Conservation (phyloP, 2,113 vertebrate species). For the Dascyllus trimaculatus region DNA sequence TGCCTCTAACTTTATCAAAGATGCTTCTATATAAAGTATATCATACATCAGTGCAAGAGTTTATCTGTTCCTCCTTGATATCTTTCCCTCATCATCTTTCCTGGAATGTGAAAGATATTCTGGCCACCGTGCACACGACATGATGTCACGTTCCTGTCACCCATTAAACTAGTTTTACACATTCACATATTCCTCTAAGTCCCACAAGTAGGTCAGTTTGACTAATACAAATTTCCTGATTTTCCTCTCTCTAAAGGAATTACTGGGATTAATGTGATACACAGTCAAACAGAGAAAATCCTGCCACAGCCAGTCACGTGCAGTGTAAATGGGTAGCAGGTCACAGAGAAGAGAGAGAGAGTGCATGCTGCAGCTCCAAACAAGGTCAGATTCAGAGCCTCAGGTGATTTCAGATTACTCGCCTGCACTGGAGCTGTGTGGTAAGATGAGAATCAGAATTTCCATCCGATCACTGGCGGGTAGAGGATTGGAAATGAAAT, state of each 20-base stretch:
- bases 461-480: constrained; percentile 33
- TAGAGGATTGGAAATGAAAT: constrained; percentile 59
- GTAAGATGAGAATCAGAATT: constrained; percentile 41
- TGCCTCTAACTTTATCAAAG: background rate
- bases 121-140: constrained; percentile 27
- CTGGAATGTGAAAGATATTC: constrained; percentile 40
- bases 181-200: constrained; percentile 36
- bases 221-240: constrained; percentile 62
- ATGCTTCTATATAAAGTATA: constrained; percentile 15
- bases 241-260: constrained; percentile 68
- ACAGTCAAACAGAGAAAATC: constrained; percentile 64
- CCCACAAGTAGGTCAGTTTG: constrained; percentile 68
- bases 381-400: constrained; percentile 57
- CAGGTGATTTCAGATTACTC: constrained; percentile 70
- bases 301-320: constrained; percentile 60
- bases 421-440: constrained; percentile 37
- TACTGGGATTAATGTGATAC: constrained; percentile 72
- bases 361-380: constrained; percentile 29
- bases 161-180: constrained; percentile 51
- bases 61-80: constrained; percentile 5
- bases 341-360: constrained; percentile 30
- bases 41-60: background rate
- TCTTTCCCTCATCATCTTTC: constrained; percentile 3
- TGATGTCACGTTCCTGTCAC: constrained; percentile 51
- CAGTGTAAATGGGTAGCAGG: constrained; percentile 28